Conservation (phyloP, 2,113 vertebrate genomes). For the Ivindomyrus marchei region DNA sequence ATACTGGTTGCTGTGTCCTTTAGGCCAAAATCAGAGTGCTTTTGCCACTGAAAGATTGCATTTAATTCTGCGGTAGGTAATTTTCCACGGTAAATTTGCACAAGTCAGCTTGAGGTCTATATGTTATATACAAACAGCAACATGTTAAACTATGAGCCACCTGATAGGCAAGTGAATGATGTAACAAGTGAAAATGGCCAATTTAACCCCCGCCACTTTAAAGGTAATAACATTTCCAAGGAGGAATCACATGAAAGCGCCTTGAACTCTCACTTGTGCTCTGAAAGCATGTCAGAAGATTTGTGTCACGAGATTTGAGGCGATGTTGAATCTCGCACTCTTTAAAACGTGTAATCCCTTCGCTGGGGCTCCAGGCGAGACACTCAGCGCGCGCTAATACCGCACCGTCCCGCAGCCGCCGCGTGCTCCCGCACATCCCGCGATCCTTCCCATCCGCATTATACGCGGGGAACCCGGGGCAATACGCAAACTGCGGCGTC, state of each 20-base stretch:
- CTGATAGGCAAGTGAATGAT: background rate
- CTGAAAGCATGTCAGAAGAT: conserved; percentile 38
- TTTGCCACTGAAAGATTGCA: background rate
- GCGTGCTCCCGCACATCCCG: background rate
- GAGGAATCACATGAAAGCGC: background rate
- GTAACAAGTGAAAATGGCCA: background rate
- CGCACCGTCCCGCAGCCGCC: background rate
- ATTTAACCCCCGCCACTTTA: background rate
- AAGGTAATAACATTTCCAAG: background rate
- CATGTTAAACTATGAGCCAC: background rate
- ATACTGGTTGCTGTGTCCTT: background rate
- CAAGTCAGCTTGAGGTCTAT: background rate
- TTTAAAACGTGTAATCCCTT: conserved; percentile 71
- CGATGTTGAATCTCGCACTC: conserved; percentile 58
- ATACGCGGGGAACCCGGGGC: background rate
- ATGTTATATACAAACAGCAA: background rate
- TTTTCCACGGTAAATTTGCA: background rate
- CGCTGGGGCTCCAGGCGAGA: conserved; percentile 46
- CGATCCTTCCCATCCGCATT: conserved; percentile 25
- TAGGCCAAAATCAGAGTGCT: background rate
- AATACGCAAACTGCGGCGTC: background rate
- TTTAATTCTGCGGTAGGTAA: background rate
- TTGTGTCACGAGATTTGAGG: conserved; percentile 52
- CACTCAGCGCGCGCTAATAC: background rate
- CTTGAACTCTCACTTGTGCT: background rate